Base-by-base conservation (phyloP, 2,888 invertebrate genomes). In the Hypomecis atomaria region DNA sequence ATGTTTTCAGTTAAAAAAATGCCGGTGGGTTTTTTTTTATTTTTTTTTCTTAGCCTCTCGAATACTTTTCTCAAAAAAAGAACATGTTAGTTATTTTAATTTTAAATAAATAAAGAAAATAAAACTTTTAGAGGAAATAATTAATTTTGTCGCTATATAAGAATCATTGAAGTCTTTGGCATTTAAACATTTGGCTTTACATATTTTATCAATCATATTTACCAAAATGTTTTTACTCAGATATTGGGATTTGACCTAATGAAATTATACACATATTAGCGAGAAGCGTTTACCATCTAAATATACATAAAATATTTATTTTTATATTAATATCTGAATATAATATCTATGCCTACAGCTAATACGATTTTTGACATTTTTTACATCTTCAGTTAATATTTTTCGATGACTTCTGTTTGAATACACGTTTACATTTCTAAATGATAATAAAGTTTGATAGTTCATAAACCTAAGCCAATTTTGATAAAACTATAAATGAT, bases 201-300 rank as follows among this genome's bases (percentile, higher is more conserved):
- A 3, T 40, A 7, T 40, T 10, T 10, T 8, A 7, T 9, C n/a
- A n/a, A n/a, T n/a, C n/a, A n/a, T 40, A 23, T 33, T 9, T 44
- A 40, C 47, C 11, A 55, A 58, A 59, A 70, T 55, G 61, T 65
- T 65, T 63, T 66, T 58, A 62, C 63, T 52, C 7, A 34, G 50
- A 54, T 47, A 37, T 54, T n/a, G 53, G 65, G 66, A 68, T 62
- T 23, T 61, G 13, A 70, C 55, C 60, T 58, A 53, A 68, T 37
- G 63, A 71, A 69, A 56, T 57, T 13, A 64, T 73, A 78, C 76
- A 82, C 75, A 78, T 75, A 73, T 53, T 75, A 79, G 77, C 77
- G 42, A 67, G 43, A 78, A 81, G 78, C 81, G 49, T 70, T 67
- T 67, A 58, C 47, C 71, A 66, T 66, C 56, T 56, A 47, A 65